These are phyloP conservation scores for Microctenopoma stevenorrisi DNA, from an alignment of 2,797 vertebrate genomes.

Conservation along the genomic window DNA sequence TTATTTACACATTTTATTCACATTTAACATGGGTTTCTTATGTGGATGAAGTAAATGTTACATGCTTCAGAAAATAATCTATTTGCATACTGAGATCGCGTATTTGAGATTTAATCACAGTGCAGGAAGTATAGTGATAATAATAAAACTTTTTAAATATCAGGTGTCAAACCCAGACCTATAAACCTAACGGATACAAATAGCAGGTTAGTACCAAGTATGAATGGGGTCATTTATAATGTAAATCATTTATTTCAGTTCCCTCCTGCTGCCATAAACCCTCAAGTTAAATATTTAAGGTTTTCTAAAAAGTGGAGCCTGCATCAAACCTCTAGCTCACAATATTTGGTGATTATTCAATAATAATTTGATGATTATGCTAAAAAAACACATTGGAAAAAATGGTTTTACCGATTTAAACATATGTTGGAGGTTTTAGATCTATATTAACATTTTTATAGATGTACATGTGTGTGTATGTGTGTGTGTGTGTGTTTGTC, in stretches of 20 bases:
- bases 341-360: not conserved
- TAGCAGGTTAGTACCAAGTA: not conserved
- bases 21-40: too few relatives aligned
- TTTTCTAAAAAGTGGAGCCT: not conserved
- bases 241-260: not conserved
- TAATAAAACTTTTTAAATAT: too few relatives aligned
- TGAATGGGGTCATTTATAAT: not conserved
- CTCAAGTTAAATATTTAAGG: not conserved
- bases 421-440: not conserved
- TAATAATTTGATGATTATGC: not conserved
- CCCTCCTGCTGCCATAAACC: not conserved
- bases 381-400: not conserved
- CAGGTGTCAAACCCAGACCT: not conserved
- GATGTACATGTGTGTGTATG: not conserved
- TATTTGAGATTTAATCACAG: not conserved
- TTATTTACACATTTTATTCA: too few relatives aligned
- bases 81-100: too few relatives aligned
- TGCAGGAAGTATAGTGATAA: not conserved
- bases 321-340: not conserved
- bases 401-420: not conserved
- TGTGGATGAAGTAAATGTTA: too few relatives aligned
- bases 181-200: not conserved
- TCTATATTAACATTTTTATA: not conserved
- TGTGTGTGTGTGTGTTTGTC: constrained; percentile 1
- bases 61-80: too few relatives aligned